phyloP scores from a whole-genome alignment of 2,113 vertebrate species.

The Apteryx mantelli region DNA sequence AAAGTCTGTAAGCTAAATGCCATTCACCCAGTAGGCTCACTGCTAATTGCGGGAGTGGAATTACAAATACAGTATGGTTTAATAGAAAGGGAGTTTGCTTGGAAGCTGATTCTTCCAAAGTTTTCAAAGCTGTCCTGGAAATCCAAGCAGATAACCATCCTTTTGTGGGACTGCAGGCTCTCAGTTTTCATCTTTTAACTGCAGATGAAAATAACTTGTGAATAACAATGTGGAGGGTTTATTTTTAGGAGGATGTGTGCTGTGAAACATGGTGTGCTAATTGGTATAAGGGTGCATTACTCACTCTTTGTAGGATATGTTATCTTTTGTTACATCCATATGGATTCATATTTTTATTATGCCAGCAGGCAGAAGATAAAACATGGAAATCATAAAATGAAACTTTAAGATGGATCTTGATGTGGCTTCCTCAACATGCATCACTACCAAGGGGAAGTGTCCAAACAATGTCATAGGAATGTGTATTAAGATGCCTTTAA shows the following conservation, averaged over 20 bases:
- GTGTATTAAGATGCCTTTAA: not conserved
- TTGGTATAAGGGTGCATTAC: not conserved
- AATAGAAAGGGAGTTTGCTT: not conserved
- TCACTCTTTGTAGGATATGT: not conserved
- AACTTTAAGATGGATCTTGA: not conserved
- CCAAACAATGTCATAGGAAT: not conserved
- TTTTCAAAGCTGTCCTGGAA: not conserved
- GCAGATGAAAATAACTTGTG: not conserved
- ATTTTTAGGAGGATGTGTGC: not conserved
- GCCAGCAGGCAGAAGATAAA: not conserved
- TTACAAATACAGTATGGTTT: not conserved
- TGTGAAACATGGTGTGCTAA: not conserved
- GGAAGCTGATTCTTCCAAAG: not conserved
- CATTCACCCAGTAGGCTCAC: not conserved
- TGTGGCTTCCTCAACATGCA: rapidly evolving
- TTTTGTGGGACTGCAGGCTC: not conserved
- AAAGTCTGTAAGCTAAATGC: not conserved
- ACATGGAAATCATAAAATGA: not conserved
- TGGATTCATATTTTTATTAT: not conserved
- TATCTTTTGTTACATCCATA: not conserved
- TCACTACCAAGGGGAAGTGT: not conserved
- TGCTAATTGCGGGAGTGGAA: not conserved
- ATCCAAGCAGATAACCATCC: not conserved
- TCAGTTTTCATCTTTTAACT: not conserved
- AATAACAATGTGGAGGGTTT: not conserved